Evolutionary conservation across 1,140 invertebrate genomes (phyloP), one percentile per base, ranked within the genome.

Genomic region (Drosophila nigromelanica): DNA sequence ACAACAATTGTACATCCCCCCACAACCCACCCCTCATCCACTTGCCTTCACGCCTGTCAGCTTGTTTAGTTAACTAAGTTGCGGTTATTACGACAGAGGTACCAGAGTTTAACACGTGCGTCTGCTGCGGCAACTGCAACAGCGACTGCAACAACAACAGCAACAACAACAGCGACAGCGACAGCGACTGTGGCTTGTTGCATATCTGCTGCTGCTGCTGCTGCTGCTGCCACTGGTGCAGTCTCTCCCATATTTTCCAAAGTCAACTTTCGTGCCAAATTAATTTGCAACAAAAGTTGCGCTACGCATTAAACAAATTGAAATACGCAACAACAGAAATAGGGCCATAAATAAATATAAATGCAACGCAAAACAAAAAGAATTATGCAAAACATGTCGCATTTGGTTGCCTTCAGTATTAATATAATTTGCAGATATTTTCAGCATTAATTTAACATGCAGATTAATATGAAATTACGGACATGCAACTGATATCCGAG

Each of bases 11-110:
- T 24, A 24, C 2, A 24, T 3, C 3, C 21, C 21, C 21, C 37
- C 43, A 56, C 45, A 61, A 51, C 4, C 27, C 21, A 5, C 12
- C 4, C 18, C 8, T 35, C 11, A 18, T 1, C 18, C 18, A 18
- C 18, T 18, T 18, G 45, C 30, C 73, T 51, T 42, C 52, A 54
- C 63, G 66, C 60, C 82, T 87, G 83, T 79, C 79, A 83, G 83
- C 80, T 71, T 87, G 83, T 87, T 87, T 89, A 87, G 83, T 87
- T 87, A 87, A 87, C 83, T 87, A 87, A 87, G 83, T 87, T 87
- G 83, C 85, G 83, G 83, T 87, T 87, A 87, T 87, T 89, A 89
- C 85, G 81, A 72, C 58, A 69, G 66, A 62, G 55, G 35, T 27
- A 61, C 27, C 14, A 47, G 62, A 30, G 30, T 39, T 70, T 47